These are phyloP conservation scores for Eugnorisma glareosa DNA, from an alignment of 2,888 invertebrate species.

Conservation along the genomic window DNA sequence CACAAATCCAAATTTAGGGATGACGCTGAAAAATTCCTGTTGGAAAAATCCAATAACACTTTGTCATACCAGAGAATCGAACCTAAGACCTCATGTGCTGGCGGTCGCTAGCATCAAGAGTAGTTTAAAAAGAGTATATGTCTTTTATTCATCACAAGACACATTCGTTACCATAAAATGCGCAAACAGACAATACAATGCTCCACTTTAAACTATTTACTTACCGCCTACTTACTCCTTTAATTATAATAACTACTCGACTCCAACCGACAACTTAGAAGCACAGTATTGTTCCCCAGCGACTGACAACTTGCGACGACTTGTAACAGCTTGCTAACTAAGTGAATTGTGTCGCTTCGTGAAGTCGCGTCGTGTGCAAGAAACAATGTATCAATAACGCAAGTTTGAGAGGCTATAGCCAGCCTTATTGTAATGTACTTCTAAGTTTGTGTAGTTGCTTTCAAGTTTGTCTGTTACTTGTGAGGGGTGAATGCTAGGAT, in stretches of 20 bases:
- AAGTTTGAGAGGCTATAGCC: slow-evolving; percentile 46
- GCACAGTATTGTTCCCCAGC: slow-evolving; percentile 44
- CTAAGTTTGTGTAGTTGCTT: slow-evolving; percentile 6
- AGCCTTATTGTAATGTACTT: slow-evolving; percentile 44
- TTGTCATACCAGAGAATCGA: neutral
- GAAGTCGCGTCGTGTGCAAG: slow-evolving; percentile 40
- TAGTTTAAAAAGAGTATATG: neutral
- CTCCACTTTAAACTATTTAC: slow-evolving; percentile 11
- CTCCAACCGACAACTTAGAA: slow-evolving; percentile 23
- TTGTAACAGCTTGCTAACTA: slow-evolving; percentile 56
- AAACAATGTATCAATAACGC: slow-evolving; percentile 58
- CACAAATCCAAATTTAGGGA: neutral
- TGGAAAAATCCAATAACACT: neutral
- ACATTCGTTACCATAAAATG: neutral
- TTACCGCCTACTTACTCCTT: slow-evolving; percentile 41
- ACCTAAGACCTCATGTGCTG: neutral
- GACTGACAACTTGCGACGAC: slow-evolving; percentile 50
- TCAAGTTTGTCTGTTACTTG: neutral
- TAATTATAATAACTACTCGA: slow-evolving; percentile 49
- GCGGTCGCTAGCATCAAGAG: neutral
- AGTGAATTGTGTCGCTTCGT: slow-evolving; percentile 50
- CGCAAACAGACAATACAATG: neutral
- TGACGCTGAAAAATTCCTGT: neutral
- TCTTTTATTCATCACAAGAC: neutral
- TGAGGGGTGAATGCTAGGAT: neutral